Evolutionary conservation across 1,140 invertebrate species (phyloP), one percentile per base, ranked within the genome.

Genomic region (Macrocentrus cingulum): DNA sequence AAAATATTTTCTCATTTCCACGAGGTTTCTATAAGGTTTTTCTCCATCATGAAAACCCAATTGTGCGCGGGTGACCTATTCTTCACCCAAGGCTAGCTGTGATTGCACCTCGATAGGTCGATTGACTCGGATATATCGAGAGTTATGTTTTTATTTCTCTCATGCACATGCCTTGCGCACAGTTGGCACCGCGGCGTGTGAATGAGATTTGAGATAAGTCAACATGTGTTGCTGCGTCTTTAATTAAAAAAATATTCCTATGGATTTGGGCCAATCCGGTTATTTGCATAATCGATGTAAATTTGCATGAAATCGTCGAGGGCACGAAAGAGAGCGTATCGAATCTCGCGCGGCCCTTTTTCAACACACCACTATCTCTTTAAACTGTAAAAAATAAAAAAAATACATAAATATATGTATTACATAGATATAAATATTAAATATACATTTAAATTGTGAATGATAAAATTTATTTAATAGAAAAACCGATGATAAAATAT

Each of bases 21-120:
- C n/a, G n/a, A n/a, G n/a, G n/a, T n/a, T n/a, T n/a, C 9, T 39
- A n/a, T 11, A 48, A 1, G 45, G n/a, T 23, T n/a, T 48, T n/a
- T n/a, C n/a, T n/a, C n/a, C n/a, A 15, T 50, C 36, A 34, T 44
- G 41, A 46, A 50, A 59, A 59, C 41, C 57, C 46, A 42, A 58
- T 58, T 42, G 56, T 52, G 51, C 11, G 42, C 34, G 18, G 23
- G 49, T 65, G 51, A 56, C 45, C 60, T 60, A 60, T 60, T 68
- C 59, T 37, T 46, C 36, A 36, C 15, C 56, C 60, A 63, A 59
- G 51, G 54, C 59, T 48, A 54, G 11, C 36, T 8, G 37, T 61
- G 51, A 23, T 36, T 42, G 18, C 44, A 50, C 52, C 50, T 22
- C 37, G 39, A 65, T 65, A 41, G 22, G 11, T 52, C 19, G 50